Conservation (phyloP, 2,113 vertebrate genomes). For the Glareola pratincola region DNA sequence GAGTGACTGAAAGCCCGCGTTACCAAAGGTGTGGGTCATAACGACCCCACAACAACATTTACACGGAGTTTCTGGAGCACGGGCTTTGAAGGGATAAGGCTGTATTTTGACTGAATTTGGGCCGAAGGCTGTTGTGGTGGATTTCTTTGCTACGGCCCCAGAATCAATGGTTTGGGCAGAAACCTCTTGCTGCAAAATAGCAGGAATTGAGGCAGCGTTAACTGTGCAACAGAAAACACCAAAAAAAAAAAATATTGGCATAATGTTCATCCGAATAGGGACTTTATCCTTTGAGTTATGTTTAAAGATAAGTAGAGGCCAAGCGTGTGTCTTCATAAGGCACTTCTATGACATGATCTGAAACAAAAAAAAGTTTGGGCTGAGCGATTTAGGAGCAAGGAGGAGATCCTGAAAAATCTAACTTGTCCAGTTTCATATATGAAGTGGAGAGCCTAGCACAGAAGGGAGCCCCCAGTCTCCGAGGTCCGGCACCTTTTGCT, state of each 20-base stretch:
- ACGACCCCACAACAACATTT: background rate
- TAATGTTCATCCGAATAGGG: background rate
- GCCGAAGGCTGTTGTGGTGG: background rate
- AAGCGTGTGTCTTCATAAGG: background rate
- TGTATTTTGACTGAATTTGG: slow-evolving; percentile 24
- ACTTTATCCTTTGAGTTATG: background rate
- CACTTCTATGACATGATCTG: background rate
- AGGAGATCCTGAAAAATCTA: background rate
- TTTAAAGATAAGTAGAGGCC: background rate
- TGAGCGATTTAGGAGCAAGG: background rate
- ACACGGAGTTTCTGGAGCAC: background rate
- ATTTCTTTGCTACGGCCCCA: background rate
- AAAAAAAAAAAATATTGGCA: background rate
- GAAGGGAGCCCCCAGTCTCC: background rate
- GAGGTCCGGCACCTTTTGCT: background rate
- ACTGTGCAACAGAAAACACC: background rate
- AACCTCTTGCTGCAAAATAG: background rate
- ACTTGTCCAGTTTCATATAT: background rate
- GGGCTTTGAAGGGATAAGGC: background rate
- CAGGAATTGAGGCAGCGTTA: background rate
- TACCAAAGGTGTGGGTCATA: background rate
- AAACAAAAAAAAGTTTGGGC: background rate
- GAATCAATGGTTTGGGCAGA: background rate
- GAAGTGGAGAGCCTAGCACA: background rate
- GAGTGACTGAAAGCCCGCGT: background rate